phyloP scores from a whole-genome alignment of 2,797 vertebrate genomes.

The Ptychadena robeensis region DNA sequence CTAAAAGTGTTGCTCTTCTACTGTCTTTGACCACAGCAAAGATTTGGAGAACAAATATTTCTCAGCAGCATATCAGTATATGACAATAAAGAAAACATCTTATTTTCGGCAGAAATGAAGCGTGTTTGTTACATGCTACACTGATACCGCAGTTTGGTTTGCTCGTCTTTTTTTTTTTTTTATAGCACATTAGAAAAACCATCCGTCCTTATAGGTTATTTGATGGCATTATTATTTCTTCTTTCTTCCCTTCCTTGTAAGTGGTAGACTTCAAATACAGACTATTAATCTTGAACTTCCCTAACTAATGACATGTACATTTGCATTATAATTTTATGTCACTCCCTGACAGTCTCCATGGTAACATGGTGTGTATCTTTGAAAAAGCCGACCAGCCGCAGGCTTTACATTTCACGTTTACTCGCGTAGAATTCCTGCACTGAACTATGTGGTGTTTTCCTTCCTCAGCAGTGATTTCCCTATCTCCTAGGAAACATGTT shows the following conservation, averaged over 20 bases:
- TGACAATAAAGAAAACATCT: neutral
- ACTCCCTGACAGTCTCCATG: slow-evolving; percentile 59
- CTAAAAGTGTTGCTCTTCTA: too few species aligned
- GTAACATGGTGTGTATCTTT: slow-evolving; percentile 48
- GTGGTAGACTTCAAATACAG: neutral
- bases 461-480: slow-evolving; percentile 59
- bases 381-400: slow-evolving; percentile 57
- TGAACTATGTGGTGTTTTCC: slow-evolving; percentile 57
- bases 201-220: neutral
- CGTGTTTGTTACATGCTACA: neutral
- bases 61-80: neutral
- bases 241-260: neutral
- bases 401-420: slow-evolving; percentile 58
- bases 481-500: slow-evolving; percentile 64
- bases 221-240: neutral
- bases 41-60: too few species aligned
- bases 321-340: slow-evolving; percentile 28
- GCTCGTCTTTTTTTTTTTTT: slow-evolving; percentile 14
- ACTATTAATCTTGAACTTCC: slow-evolving; percentile 17
- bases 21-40: too few species aligned
- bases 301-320: slow-evolving; percentile 51
- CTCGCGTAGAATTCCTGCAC: slow-evolving; percentile 58
- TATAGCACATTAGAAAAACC: neutral
- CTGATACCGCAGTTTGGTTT: neutral
- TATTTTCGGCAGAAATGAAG: neutral